Evolutionary conservation across 2,797 vertebrate genomes (phyloP), one percentile per base, ranked within the genome.

Genomic region (Menidia menidia): DNA sequence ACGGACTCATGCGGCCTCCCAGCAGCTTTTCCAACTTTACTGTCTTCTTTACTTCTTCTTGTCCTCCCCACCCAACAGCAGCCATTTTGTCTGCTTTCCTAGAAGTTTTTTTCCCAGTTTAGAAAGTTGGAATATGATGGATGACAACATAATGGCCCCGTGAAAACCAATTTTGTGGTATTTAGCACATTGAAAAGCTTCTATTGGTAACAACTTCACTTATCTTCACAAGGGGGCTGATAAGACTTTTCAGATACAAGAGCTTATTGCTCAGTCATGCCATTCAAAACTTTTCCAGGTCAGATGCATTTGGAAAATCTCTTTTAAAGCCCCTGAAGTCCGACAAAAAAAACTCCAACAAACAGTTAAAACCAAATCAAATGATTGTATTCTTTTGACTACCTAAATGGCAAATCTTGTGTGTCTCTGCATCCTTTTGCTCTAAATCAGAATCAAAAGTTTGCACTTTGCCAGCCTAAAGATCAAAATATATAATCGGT

Each of bases 11-110:
- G 45, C 13, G 19, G n/a, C 18, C 32, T 48, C 43, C 44, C 43
- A 14, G 52, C 64, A n/a, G 43, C 32, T 66, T 57, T 30, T 44
- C 16, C 44, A 48, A 19, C 42, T 45, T 32, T 55, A 43, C 19
- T 7, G 13, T 57, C 32, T 56, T 33, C 25, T 25, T 25, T 25
- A 25, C 25, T 39, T 45, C 48, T 14, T 14, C 11, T 6, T 16
- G 12, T n/a, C 18, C 16, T n/a, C 9, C 39, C 18, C 25, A 7
- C 8, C 55, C 12, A 39, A 13, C 30, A 18, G 12, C n/a, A n/a
- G 11, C 31, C 30, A 15, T 3, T 15, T n/a, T 2, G 4, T 19
- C 45, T 10, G 15, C 13, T 25, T 25, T 25, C 25, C 25, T 25
- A 25, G 1, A 25, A 25, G 25, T 25, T 25, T 2, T 2, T 25